Percentiles rank a stretch among this genome's conserved stretches.
Conservation (phyloP, 2,888 invertebrate genomes). For the Stenichneumon culpator region DNA sequence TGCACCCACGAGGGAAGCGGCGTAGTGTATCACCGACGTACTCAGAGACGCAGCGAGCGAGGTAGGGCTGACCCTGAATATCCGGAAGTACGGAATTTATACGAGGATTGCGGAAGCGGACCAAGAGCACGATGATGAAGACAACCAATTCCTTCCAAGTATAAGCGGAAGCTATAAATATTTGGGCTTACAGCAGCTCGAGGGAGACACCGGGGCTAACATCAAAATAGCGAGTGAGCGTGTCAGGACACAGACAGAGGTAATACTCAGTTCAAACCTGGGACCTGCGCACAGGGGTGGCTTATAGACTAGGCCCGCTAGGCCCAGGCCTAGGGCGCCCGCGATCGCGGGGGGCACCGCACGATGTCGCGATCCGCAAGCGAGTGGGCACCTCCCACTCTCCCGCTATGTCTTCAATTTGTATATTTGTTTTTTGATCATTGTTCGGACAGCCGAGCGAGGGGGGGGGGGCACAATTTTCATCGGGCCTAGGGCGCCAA, state of each 20-base stretch:
- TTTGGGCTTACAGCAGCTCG: slow-evolving; percentile 12
- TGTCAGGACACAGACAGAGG: background rate
- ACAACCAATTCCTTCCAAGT: background rate
- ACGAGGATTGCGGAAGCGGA: background rate
- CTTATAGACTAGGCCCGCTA: too few relatives aligned
- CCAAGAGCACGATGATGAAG: background rate
- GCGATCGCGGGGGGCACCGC: too few relatives aligned
- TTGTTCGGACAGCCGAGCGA: too few relatives aligned
- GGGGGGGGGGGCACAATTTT: too few relatives aligned
- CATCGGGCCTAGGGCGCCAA: too few relatives aligned
- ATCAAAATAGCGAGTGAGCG: background rate
- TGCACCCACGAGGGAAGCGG: slow-evolving; percentile 26
- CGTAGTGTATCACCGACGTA: background rate
- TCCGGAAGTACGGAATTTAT: slow-evolving; percentile 26
- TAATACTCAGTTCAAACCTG: slow-evolving; percentile 42
- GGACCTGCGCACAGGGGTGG: slow-evolving; percentile 53
- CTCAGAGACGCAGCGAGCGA: slow-evolving; percentile 28
- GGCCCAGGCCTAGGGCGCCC: too few relatives aligned
- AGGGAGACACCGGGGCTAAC: slow-evolving; percentile 1
- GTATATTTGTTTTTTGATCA: too few relatives aligned
- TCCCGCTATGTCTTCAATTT: too few relatives aligned
- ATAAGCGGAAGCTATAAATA: slow-evolving; percentile 36
- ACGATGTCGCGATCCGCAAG: too few relatives aligned
- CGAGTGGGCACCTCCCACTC: too few relatives aligned
- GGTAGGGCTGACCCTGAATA: slow-evolving; percentile 17